phyloP scores from a whole-genome alignment of 2,113 vertebrate species.

The Typhlomys cinereus region DNA sequence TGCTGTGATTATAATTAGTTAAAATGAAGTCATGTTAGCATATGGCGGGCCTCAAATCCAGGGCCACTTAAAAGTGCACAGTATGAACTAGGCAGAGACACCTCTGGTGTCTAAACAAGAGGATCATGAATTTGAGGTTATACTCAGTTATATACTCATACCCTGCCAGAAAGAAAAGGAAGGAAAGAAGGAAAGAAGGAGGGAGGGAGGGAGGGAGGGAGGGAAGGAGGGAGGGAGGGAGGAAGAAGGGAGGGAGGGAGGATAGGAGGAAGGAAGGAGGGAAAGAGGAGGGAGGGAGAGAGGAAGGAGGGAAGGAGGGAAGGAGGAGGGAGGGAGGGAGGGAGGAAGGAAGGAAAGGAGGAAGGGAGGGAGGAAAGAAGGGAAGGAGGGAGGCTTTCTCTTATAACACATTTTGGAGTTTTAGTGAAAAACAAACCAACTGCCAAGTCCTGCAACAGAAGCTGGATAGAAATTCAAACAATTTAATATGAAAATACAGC shows the following conservation, averaged over 20 bases:
- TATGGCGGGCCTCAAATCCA: not conserved
- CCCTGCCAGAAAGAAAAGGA: not conserved
- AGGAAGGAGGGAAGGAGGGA: not conserved
- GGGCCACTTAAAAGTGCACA: not conserved
- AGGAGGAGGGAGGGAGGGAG: no score
- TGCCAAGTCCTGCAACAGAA: not conserved
- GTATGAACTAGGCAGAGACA: not conserved
- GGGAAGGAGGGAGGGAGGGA: no score
- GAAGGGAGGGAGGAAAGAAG: not conserved
- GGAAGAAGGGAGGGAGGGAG: not conserved
- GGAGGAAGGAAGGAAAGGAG: no score
- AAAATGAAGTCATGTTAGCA: not conserved
- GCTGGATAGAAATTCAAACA: not conserved
- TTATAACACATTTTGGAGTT: no score
- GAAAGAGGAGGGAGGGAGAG: not conserved
- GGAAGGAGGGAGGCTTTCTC: not conserved
- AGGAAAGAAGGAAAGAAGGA: not conserved
- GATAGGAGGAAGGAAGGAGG: no score
- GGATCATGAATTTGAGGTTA: not conserved
- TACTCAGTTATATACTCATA: not conserved
- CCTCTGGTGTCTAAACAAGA: not conserved
- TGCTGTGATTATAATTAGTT: not conserved
- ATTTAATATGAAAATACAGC: constrained; percentile 1
- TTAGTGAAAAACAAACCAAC: not conserved
- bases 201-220: not conserved